Percentiles rank a stretch among this genome's conserved stretches.
Conservation (phyloP, 2,888 invertebrate genomes). For the Plusia festucae region DNA sequence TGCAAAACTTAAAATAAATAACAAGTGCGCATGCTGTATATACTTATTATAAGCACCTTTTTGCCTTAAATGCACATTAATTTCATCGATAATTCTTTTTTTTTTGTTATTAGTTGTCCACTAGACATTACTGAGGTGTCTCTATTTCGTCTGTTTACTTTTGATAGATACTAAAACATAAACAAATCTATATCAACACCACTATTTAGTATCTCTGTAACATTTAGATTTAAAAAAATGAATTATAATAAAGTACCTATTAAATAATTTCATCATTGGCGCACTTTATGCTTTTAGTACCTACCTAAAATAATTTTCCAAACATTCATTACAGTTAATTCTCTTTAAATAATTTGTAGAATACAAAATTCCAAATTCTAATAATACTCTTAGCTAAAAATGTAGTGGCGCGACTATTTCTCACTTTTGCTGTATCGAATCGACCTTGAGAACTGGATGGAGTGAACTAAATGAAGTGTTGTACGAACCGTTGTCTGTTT, state of each 20-base stretch:
- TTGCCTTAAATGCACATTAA: conserved; percentile 20
- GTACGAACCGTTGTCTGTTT: conserved; percentile 81
- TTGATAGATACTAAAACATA: no score
- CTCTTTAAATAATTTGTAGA: conserved; percentile 32
- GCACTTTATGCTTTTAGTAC: conserved; percentile 16
- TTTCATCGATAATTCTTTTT: neutral
- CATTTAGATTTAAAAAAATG: conserved; percentile 20
- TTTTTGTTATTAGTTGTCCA: no score
- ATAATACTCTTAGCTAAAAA: no score
- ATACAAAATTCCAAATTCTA: conserved; percentile 6
- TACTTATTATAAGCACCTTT: conserved; percentile 35
- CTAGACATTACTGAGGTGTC: no score
- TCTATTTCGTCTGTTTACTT: no score
- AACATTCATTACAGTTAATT: conserved; percentile 25
- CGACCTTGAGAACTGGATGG: conserved; percentile 36
- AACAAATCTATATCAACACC: neutral
- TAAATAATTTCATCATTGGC: conserved; percentile 10
- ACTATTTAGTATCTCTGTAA: conserved; percentile 22
- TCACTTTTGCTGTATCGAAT: conserved; percentile 15
- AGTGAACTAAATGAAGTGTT: conserved; percentile 40
- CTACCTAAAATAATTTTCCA: conserved; percentile 25
- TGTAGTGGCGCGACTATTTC: neutral
- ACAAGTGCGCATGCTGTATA: conserved; percentile 65
- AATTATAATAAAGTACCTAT: conserved; percentile 13
- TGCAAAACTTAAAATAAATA: conserved; percentile 39